Conservation (phyloP, 1,140 invertebrate genomes). For the Apis mellifera region Amel_HAv3.1 CM009934.2:9444001-9444500, state of each 20-base stretch:
- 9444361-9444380: not conserved
- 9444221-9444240: not conserved
- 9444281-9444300: not conserved
- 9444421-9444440: not conserved
- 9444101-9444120: no score
- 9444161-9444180: no score
- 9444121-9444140: no score
- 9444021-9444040: slow-evolving; percentile 42
- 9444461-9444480: not conserved
- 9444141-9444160: no score
- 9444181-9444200: no score
- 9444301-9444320: not conserved
- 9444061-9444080: not conserved
- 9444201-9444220: no score
- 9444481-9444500: not conserved
- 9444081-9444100: not conserved
- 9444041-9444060: not conserved
- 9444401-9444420: not conserved
- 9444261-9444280: not conserved
- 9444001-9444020: no score
- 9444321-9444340: not conserved
- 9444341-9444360: not conserved
- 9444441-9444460: not conserved
- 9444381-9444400: not conserved
- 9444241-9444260: not conserved